Percentiles rank a stretch among this genome's conserved stretches.
Evolutionary conservation across 2,888 invertebrate genomes (phyloP).

Genomic region (Eurytoma adleriae): DNA sequence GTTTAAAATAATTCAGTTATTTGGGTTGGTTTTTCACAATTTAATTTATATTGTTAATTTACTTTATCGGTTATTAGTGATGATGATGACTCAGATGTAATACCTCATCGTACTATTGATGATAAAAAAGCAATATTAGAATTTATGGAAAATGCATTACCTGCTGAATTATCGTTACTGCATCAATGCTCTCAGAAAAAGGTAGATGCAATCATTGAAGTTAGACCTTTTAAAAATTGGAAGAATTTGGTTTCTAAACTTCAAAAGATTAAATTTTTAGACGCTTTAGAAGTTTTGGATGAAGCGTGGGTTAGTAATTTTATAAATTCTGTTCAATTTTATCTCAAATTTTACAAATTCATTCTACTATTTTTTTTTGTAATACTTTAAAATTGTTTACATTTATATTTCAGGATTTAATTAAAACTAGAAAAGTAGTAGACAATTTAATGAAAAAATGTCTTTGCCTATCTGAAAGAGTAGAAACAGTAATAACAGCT

Average conservation of each 20-base stretch:
- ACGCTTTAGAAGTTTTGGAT: constrained; percentile 86
- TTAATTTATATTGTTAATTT: constrained; percentile 57
- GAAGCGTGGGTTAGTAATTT: constrained; percentile 80
- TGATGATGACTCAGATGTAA: constrained; percentile 82
- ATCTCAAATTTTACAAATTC: not conserved
- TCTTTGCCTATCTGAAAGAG: constrained; percentile 85
- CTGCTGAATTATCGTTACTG: constrained; percentile 85
- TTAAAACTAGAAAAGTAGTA: constrained; percentile 87
- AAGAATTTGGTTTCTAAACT: constrained; percentile 86
- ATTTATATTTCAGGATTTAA: constrained; percentile 71
- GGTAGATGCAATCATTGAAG: constrained; percentile 84
- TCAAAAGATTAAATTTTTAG: constrained; percentile 83
- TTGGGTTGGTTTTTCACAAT: constrained; percentile 47
- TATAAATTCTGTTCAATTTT: not conserved
- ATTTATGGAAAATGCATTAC: constrained; percentile 87
- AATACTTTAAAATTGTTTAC: constrained; percentile 3
- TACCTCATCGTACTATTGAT: constrained; percentile 82
- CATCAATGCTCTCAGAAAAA: constrained; percentile 91
- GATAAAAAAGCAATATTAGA: constrained; percentile 87
- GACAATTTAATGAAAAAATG: constrained; percentile 90
- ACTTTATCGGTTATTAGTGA: constrained; percentile 72
- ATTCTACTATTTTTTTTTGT: constrained; percentile 68
- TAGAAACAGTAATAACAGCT: constrained; percentile 88
- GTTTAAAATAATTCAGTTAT: constrained; percentile 11
- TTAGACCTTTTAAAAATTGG: constrained; percentile 90